These are phyloP conservation scores for Neotoxoptera formosana DNA, from an alignment of 1,140 invertebrate species.

Conservation along the genomic window DNA sequence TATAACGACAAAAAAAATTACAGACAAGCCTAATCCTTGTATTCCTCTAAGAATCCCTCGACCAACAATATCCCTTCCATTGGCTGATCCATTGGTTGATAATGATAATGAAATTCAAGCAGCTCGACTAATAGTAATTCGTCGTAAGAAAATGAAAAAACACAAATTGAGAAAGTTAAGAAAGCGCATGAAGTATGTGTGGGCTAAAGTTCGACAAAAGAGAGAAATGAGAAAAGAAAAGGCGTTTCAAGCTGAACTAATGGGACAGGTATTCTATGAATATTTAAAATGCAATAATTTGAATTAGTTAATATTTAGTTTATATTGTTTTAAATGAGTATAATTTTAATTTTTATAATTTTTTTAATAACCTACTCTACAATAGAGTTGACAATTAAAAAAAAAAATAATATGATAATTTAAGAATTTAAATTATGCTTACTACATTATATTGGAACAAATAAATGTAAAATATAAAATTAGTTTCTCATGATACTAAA, in stretches of 20 bases:
- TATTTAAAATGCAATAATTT: neutral
- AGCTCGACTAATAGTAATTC: slow-evolving; percentile 76
- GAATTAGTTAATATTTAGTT: neutral
- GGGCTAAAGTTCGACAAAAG: slow-evolving; percentile 74
- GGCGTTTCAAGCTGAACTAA: slow-evolving; percentile 69
- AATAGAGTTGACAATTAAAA: no score
- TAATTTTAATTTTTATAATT: neutral
- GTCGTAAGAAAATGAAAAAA: slow-evolving; percentile 84
- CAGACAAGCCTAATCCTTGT: slow-evolving; percentile 36
- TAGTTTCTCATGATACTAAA: neutral
- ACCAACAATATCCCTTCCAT: slow-evolving; percentile 5
- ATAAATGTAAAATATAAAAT: neutral
- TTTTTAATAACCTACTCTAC: no score
- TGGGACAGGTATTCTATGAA: slow-evolving; percentile 31
- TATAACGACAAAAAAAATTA: neutral
- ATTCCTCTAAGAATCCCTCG: slow-evolving; percentile 28
- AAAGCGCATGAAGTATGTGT: slow-evolving; percentile 78
- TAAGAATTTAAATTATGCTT: no score
- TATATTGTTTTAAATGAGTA: neutral
- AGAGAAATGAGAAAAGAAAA: slow-evolving; percentile 78
- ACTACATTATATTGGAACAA: no score
- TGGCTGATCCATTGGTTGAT: slow-evolving; percentile 32
- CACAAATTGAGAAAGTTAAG: slow-evolving; percentile 82
- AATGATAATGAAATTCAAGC: slow-evolving; percentile 70
- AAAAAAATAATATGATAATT: no score